Evolutionary conservation across 1,140 invertebrate species (phyloP).

Genomic region (Hyles euphorbiae): DNA sequence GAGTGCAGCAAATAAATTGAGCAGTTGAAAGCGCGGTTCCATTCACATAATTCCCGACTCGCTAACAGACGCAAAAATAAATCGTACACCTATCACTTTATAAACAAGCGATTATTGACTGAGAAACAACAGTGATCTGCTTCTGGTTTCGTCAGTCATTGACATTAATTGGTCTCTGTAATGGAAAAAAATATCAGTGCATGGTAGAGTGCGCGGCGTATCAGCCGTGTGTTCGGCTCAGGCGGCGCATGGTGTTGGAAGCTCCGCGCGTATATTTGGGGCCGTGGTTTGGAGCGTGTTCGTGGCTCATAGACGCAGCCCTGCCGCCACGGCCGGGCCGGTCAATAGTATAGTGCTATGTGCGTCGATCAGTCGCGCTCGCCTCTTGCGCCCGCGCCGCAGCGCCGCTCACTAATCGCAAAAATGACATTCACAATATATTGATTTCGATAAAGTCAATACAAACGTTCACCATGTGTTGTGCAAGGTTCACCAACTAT

Average conservation of each 20-base stretch:
- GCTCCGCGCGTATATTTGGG: constrained; percentile 43
- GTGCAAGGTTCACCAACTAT: constrained; percentile 60
- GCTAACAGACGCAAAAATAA: too few species aligned
- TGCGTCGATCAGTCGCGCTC: constrained; percentile 53
- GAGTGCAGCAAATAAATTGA: too few species aligned
- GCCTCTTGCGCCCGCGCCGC: constrained; percentile 24
- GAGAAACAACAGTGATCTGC: constrained; percentile 44
- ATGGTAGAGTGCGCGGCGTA: constrained; percentile 33
- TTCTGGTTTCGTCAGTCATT: constrained; percentile 56
- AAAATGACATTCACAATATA: constrained; percentile 56
- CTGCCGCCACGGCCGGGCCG: constrained; percentile 23
- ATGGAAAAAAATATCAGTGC: constrained; percentile 56
- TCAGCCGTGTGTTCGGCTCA: constrained; percentile 30
- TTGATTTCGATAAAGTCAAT: constrained; percentile 34
- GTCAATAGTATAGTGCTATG: constrained; percentile 56
- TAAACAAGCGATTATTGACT: constrained; percentile 37
- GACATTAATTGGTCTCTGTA: constrained; percentile 53
- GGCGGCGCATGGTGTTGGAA: constrained; percentile 34
- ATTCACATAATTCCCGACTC: too few species aligned
- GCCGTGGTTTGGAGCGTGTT: constrained; percentile 7
- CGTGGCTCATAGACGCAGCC: constrained; percentile 17
- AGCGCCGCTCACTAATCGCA: constrained; percentile 38
- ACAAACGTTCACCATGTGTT: constrained; percentile 57
- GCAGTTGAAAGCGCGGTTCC: too few species aligned
- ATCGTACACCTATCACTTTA: constrained; percentile 15